Percentiles rank a stretch among this genome's conserved stretches.
Conservation (phyloP, 2,797 vertebrate species). For the Siniperca undulata region DNA sequence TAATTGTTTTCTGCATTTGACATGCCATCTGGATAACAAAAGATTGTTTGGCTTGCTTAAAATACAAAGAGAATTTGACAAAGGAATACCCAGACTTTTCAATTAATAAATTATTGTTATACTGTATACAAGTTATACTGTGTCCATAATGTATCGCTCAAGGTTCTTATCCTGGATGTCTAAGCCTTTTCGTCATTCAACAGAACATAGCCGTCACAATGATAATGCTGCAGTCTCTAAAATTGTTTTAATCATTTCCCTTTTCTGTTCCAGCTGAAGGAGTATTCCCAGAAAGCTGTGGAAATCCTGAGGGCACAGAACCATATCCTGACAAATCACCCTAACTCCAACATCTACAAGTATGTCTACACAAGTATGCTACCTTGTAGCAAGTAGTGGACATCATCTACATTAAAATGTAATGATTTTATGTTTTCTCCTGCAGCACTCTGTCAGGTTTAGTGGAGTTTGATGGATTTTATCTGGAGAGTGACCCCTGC, state of each 20-base stretch:
- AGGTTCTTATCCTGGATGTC: background rate
- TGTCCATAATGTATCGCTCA: background rate
- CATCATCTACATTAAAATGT: background rate
- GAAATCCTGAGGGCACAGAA: slow-evolving; percentile 98
- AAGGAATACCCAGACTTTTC: background rate
- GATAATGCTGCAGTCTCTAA: background rate
- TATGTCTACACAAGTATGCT: slow-evolving; percentile 77
- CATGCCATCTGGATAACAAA: background rate
- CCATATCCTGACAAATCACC: slow-evolving; percentile 98
- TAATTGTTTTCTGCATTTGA: background rate
- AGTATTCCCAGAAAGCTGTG: slow-evolving; percentile 98
- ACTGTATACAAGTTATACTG: background rate
- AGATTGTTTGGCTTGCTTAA: background rate
- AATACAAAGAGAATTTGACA: background rate
- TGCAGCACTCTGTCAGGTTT: slow-evolving; percentile 95
- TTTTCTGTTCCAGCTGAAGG: slow-evolving; percentile 89
- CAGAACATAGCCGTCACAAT: background rate
- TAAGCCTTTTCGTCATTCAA: background rate
- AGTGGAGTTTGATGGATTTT: slow-evolving; percentile 99
- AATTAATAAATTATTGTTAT: background rate
- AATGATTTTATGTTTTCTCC: slow-evolving; percentile 27
- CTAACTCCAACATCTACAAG: slow-evolving; percentile 99
- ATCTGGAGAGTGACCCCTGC: slow-evolving; percentile 97
- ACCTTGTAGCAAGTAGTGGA: background rate
- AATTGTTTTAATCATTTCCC: slow-evolving; percentile 13